Percentiles rank a stretch among this genome's conserved stretches.
phyloP scores from a whole-genome alignment of 2,113 vertebrate species.

The Emberiza fucata region DNA sequence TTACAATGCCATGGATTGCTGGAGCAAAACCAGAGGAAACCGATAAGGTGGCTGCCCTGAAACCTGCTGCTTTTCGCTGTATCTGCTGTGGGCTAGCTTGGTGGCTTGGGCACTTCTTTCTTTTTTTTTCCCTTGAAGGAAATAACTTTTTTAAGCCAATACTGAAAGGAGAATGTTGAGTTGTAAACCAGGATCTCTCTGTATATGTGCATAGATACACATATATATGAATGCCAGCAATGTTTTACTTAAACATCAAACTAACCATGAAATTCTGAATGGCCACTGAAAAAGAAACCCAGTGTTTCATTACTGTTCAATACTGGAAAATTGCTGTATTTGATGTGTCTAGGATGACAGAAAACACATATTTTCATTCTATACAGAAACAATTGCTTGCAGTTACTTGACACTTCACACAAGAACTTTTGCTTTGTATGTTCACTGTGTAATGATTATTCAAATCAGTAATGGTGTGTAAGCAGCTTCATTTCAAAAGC shows the following conservation, averaged over 20 bases:
- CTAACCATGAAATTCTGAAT: not conserved
- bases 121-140: not conserved
- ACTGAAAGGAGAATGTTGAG: not conserved
- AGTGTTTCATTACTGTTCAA: not conserved
- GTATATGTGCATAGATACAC: rapidly evolving
- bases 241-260: not conserved
- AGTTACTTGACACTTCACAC: not conserved
- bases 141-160: not conserved
- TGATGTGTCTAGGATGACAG: not conserved
- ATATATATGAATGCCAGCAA: not conserved
- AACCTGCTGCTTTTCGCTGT: constrained; percentile 33
- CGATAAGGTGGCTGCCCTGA: constrained; percentile 73
- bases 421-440: not conserved
- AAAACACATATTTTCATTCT: not conserved
- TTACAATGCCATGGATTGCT: constrained; percentile 33
- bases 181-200: not conserved
- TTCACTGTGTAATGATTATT: not conserved
- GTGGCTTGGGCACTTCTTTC: constrained; percentile 16
- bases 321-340: not conserved
- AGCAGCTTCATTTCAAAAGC: not conserved
- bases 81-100: constrained; percentile 42
- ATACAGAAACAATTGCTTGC: not conserved
- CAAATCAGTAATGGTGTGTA: not conserved
- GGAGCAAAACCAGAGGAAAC: constrained; percentile 67
- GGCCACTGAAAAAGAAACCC: not conserved